Percentiles rank a stretch among this genome's conserved stretches.
Conservation (phyloP, 2,888 invertebrate genomes). For the Hydrotaea diabolus region DNA sequence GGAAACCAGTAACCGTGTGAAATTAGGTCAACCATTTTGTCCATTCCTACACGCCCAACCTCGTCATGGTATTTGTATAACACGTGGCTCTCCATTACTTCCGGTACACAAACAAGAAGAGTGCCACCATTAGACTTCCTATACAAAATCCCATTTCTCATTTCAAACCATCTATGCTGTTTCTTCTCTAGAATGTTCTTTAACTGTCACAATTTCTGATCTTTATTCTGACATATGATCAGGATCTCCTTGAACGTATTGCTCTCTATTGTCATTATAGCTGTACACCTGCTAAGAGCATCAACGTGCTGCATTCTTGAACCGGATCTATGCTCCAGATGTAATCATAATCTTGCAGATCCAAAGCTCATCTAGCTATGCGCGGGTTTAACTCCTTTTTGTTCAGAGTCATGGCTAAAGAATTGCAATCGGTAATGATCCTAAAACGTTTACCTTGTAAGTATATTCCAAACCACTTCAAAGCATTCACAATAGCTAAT, state of each 20-base stretch:
- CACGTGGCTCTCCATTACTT: too few species aligned
- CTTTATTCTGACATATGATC: too few species aligned
- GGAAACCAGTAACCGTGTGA: slow-evolving; percentile 4
- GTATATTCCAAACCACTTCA: slow-evolving; percentile 77
- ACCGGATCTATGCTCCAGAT: not conserved
- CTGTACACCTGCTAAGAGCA: not conserved
- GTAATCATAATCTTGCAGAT: slow-evolving; percentile 51
- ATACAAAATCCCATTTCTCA: slow-evolving; percentile 51
- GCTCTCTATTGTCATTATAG: too few species aligned
- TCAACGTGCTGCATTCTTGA: not conserved
- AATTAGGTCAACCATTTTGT: not conserved
- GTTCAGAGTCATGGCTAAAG: slow-evolving; percentile 9
- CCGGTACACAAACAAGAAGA: slow-evolving; percentile 43
- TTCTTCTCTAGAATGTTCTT: not conserved
- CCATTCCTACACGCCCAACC: slow-evolving; percentile 20
- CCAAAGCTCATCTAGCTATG: too few species aligned
- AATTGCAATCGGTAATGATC: too few species aligned
- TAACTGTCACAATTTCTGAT: too few species aligned
- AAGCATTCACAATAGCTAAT: slow-evolving; percentile 71
- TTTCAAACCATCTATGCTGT: slow-evolving; percentile 69
- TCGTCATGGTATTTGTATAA: slow-evolving; percentile 20
- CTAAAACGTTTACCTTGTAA: too few species aligned
- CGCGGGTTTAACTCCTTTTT: not conserved
- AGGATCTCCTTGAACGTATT: too few species aligned
- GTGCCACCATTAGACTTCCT: too few species aligned